Percentiles rank a stretch among this genome's conserved stretches.
Conservation (phyloP, 2,797 vertebrate genomes). For the Arrhamphus sclerolepis region DNA sequence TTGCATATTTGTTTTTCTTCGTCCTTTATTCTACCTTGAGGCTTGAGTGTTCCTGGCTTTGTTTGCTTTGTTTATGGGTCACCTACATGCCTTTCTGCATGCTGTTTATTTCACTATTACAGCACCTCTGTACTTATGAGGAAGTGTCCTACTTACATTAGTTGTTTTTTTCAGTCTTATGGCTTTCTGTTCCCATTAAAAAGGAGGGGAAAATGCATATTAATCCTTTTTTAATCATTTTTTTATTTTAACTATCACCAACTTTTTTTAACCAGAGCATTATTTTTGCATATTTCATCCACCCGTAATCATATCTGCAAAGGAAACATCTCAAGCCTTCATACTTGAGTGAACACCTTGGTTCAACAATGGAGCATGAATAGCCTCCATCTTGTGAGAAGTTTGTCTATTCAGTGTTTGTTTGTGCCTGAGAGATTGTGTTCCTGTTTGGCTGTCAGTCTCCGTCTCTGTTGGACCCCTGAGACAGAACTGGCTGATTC, state of each 20-base stretch:
- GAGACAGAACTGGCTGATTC: slow-evolving; percentile 68
- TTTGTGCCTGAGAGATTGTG: slow-evolving; percentile 72
- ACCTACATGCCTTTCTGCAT: slow-evolving; percentile 70
- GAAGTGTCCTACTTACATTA: slow-evolving; percentile 56
- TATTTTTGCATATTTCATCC: slow-evolving; percentile 57
- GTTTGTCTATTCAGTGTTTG: slow-evolving; percentile 67
- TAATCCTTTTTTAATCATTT: too few species aligned
- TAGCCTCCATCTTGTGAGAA: slow-evolving; percentile 58
- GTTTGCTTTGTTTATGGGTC: slow-evolving; percentile 78
- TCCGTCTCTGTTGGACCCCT: slow-evolving; percentile 62
- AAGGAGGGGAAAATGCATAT: too few species aligned
- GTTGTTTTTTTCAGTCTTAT: slow-evolving; percentile 4
- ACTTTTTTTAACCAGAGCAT: slow-evolving; percentile 43
- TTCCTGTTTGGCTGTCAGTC: slow-evolving; percentile 68
- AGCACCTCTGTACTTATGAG: slow-evolving; percentile 54
- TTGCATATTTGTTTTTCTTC: slow-evolving; percentile 45
- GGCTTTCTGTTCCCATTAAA: not conserved
- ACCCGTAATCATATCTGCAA: slow-evolving; percentile 54
- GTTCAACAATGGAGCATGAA: slow-evolving; percentile 68
- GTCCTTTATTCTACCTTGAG: slow-evolving; percentile 72
- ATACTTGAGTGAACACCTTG: slow-evolving; percentile 56
- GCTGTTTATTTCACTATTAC: slow-evolving; percentile 67
- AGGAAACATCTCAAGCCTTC: slow-evolving; percentile 63
- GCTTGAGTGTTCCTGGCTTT: slow-evolving; percentile 62
- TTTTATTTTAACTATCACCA: not conserved